Evolutionary conservation across 2,113 vertebrate species (phyloP).

Genomic region (Tichodroma muraria): DNA sequence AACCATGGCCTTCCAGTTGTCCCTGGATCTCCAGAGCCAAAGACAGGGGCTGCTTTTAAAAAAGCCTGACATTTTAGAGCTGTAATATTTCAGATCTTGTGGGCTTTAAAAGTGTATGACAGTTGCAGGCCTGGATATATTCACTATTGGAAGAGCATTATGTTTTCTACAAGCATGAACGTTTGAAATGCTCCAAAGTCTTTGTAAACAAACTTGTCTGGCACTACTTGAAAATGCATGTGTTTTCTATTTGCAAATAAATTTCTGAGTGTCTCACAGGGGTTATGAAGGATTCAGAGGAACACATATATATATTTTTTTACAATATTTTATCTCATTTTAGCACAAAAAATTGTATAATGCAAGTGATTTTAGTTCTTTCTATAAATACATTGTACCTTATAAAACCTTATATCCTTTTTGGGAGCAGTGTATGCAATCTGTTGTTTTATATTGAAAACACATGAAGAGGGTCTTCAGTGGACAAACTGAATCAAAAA

Average conservation of each 20-base stretch:
- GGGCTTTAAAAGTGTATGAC: not conserved
- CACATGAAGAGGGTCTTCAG: not conserved
- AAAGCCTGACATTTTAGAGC: not conserved
- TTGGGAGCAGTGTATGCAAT: slow-evolving; percentile 20
- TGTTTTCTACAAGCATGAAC: slow-evolving; percentile 35
- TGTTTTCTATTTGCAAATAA: slow-evolving; percentile 58
- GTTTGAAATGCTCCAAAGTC: slow-evolving; percentile 39
- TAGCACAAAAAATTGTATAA: not conserved
- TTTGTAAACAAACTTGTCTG: slow-evolving; percentile 60
- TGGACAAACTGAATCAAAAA: slow-evolving; percentile 27
- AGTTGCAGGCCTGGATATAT: slow-evolving; percentile 18
- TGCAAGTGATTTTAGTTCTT: slow-evolving; percentile 30
- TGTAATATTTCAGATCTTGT: not conserved
- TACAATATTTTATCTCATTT: slow-evolving; percentile 7
- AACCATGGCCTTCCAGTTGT: not conserved
- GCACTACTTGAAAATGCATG: not conserved
- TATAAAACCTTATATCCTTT: slow-evolving; percentile 54
- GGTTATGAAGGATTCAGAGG: slow-evolving; percentile 28
- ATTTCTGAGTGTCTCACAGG: slow-evolving; percentile 27
- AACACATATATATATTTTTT: slow-evolving; percentile 33
- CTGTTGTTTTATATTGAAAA: slow-evolving; percentile 47
- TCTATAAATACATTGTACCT: slow-evolving; percentile 47
- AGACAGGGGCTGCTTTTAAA: not conserved
- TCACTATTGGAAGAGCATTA: not conserved
- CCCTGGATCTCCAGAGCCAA: not conserved